Conservation (phyloP, 2,113 vertebrate species). For the Mus spicilegus region DNA sequence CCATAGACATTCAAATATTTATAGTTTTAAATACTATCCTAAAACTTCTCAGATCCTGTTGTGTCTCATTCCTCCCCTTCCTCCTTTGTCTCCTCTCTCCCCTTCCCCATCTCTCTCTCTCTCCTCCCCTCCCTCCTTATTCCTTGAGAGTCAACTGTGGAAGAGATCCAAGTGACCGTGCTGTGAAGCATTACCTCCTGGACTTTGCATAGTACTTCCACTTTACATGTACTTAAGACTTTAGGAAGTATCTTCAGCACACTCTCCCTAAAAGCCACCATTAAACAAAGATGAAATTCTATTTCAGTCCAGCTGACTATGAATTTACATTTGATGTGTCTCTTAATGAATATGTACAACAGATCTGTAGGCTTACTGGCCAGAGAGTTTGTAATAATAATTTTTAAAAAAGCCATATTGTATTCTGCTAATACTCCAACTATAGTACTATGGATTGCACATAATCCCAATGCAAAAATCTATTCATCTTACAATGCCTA, state of each 20-base stretch:
- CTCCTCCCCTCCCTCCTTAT: not conserved
- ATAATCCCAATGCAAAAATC: slow-evolving; percentile 42
- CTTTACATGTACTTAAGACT: not conserved
- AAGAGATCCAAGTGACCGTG: not conserved
- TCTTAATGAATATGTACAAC: not conserved
- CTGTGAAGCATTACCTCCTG: not conserved
- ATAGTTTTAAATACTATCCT: not conserved
- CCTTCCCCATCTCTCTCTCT: too few relatives aligned
- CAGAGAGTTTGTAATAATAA: not conserved
- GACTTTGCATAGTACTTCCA: not conserved
- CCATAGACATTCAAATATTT: not conserved
- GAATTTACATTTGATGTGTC: not conserved
- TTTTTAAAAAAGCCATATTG: not conserved
- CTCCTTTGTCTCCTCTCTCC: not conserved
- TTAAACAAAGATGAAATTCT: not conserved
- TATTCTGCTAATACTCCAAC: not conserved
- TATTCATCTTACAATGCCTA: slow-evolving; percentile 8
- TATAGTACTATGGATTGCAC: not conserved
- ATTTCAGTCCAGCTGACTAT: not conserved
- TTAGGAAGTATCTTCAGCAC: not conserved
- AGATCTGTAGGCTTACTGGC: not conserved
- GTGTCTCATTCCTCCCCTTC: too few relatives aligned
- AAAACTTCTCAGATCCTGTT: not conserved
- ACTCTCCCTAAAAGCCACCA: not conserved
- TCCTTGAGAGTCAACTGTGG: not conserved